phyloP scores from a whole-genome alignment of 2,113 vertebrate species.

The Petromus typicus region DNA sequence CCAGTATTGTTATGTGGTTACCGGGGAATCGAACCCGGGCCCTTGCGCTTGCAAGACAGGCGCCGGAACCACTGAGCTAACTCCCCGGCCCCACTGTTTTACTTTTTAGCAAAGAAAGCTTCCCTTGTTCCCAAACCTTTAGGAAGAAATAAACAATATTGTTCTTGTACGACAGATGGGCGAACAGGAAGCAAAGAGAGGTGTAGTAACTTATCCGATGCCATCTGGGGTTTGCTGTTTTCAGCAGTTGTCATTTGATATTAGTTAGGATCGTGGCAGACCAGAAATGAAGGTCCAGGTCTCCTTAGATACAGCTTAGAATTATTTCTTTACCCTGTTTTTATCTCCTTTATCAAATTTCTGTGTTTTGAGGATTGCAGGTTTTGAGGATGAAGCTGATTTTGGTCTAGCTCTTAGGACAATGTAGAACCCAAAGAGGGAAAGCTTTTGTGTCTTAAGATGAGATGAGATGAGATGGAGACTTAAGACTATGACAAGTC shows the following conservation, averaged over 20 bases:
- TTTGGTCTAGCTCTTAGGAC: slow-evolving; percentile 29
- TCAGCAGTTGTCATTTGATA: slow-evolving; percentile 61
- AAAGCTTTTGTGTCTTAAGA: background rate
- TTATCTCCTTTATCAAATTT: slow-evolving; percentile 50
- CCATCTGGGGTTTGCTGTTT: slow-evolving; percentile 60
- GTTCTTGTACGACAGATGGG: slow-evolving; percentile 69
- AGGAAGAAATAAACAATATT: slow-evolving; percentile 50
- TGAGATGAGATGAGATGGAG: background rate
- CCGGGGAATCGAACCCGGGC: too few relatives aligned
- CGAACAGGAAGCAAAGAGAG: slow-evolving; percentile 67
- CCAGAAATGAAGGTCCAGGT: slow-evolving; percentile 47
- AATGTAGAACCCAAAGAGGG: slow-evolving; percentile 25
- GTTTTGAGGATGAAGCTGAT: background rate
- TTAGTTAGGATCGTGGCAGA: slow-evolving; percentile 55
- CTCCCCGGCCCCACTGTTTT: too few relatives aligned
- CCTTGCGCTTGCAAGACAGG: too few relatives aligned
- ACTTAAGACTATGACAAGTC: background rate
- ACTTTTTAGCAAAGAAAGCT: slow-evolving; percentile 28
- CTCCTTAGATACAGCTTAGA: slow-evolving; percentile 7
- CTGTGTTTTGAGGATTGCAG: background rate
- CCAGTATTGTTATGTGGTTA: too few relatives aligned
- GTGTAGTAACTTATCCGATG: slow-evolving; percentile 62
- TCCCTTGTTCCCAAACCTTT: slow-evolving; percentile 45
- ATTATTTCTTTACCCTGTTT: slow-evolving; percentile 8
- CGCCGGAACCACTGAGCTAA: too few relatives aligned